These are phyloP conservation scores for Dinocampus coccinellae DNA, from an alignment of 2,888 invertebrate genomes.

Conservation along the genomic window DNA sequence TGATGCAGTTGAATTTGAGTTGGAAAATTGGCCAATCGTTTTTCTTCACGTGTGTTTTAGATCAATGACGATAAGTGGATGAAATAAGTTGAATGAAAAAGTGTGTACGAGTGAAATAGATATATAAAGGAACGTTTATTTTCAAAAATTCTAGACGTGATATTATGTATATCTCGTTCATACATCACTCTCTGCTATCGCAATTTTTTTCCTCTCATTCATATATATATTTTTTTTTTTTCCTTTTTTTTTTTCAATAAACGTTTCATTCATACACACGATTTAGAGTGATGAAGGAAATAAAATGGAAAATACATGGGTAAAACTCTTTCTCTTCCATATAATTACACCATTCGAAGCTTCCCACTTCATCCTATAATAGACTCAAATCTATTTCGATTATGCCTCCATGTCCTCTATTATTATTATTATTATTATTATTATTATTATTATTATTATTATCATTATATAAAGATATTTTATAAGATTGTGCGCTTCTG, in stretches of 20 bases:
- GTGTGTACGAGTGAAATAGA: not conserved
- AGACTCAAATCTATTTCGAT: not conserved
- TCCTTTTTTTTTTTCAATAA: not conserved
- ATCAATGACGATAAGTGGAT: constrained; percentile 24
- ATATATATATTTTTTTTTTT: no score
- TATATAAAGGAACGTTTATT: not conserved
- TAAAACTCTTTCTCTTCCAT: no score
- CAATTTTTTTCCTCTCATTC: no score
- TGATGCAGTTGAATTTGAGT: constrained; percentile 34
- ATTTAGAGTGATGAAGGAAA: no score
- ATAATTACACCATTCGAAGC: not conserved
- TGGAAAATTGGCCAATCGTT: constrained; percentile 30
- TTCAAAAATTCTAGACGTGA: not conserved
- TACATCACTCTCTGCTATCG: no score
- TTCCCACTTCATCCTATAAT: not conserved
- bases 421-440: no score
- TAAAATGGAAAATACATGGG: no score
- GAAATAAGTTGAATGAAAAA: not conserved
- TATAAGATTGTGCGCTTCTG: not conserved
- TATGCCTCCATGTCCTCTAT: not conserved
- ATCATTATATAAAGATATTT: not conserved
- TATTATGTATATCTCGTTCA: not conserved
- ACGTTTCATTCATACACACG: not conserved
- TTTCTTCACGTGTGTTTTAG: constrained; percentile 9
- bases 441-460: no score